These are phyloP conservation scores for Artemia sp. DNA, from an alignment of 2,888 invertebrate species.

Conservation along the genomic window DNA sequence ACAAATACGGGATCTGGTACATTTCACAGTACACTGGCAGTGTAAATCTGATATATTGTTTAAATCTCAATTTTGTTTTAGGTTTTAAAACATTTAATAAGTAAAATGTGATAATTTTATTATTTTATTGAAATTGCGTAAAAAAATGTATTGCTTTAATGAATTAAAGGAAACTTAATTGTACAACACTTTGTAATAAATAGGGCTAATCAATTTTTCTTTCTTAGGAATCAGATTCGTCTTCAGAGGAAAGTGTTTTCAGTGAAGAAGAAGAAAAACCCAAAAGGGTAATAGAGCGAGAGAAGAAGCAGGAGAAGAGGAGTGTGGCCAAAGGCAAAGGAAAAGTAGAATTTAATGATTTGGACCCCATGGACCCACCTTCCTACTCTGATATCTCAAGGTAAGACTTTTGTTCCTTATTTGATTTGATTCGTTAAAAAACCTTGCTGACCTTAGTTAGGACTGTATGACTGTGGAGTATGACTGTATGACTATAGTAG, in stretches of 20 bases:
- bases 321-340: conserved; percentile 31
- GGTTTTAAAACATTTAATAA: background rate
- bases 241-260: conserved; percentile 19
- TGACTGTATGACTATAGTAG: too few species aligned
- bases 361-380: conserved; percentile 92
- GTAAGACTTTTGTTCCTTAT: conserved; percentile 28
- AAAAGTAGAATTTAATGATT: conserved; percentile 38
- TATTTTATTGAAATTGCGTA: too few species aligned
- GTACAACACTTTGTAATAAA: too few species aligned
- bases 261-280: conserved; percentile 19
- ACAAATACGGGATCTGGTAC: too few species aligned
- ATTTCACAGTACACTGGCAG: too few species aligned
- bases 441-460: background rate
- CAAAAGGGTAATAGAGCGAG: conserved; percentile 21
- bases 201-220: too few species aligned
- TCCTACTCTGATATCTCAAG: conserved; percentile 70
- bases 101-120: background rate
- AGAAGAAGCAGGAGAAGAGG: conserved; percentile 26
- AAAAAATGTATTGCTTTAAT: too few species aligned
- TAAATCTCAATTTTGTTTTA: too few species aligned
- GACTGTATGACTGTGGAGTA: background rate
- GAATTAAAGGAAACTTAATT: too few species aligned
- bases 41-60: too few species aligned
- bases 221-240: background rate
- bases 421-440: background rate